Evolutionary conservation across 1,140 invertebrate genomes (phyloP).

Genomic region (Scaptodrosophila lebanonensis): DNA sequence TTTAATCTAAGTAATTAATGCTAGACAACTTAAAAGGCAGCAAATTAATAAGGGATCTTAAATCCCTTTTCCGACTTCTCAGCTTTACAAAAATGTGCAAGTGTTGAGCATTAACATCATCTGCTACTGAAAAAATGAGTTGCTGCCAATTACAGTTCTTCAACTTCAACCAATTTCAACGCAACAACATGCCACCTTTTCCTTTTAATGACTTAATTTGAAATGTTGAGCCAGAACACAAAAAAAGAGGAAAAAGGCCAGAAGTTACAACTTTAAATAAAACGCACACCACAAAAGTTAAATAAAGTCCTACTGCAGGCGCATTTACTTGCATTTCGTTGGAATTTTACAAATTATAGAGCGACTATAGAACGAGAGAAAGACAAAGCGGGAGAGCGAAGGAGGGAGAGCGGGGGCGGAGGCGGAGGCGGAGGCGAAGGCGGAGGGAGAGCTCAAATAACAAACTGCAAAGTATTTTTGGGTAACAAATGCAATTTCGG

Average conservation of each 20-base stretch:
- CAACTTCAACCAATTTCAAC: background rate
- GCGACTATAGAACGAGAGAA: constrained; percentile 8
- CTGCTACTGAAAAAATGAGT: background rate
- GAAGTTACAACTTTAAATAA: constrained; percentile 7
- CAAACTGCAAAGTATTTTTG: constrained; percentile 64
- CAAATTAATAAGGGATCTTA: too few relatives aligned
- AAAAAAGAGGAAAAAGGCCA: background rate
- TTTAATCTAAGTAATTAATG: too few relatives aligned
- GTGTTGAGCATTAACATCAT: too few relatives aligned
- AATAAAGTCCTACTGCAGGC: constrained; percentile 4
- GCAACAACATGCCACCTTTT: constrained; percentile 13
- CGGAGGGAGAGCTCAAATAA: constrained; percentile 72
- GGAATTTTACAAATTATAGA: constrained; percentile 67
- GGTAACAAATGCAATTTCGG: constrained; percentile 51
- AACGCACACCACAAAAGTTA: constrained; percentile 7
- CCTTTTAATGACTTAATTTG: constrained; percentile 63
- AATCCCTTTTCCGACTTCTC: too few relatives aligned
- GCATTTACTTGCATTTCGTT: too few relatives aligned
- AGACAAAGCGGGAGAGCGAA: background rate
- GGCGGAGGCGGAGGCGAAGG: too few relatives aligned
- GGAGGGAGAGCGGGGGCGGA: background rate
- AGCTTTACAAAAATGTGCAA: too few relatives aligned
- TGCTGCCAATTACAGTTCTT: background rate
- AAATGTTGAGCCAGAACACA: background rate
- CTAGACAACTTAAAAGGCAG: too few relatives aligned